phyloP scores from a whole-genome alignment of 1,140 invertebrate species.

The Panagrolaimus sp. region DNA sequence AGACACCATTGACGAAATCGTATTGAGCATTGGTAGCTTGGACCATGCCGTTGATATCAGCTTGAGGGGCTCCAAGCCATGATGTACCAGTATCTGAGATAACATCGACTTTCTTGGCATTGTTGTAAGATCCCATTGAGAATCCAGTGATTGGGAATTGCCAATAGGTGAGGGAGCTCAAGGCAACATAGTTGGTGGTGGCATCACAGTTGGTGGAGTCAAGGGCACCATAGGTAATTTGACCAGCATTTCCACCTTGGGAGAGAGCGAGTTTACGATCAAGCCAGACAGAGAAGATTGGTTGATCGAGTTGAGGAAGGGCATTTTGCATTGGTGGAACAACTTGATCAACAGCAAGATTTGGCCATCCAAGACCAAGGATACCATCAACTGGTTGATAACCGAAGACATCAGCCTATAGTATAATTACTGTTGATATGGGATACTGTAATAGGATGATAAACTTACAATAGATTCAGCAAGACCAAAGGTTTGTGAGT shows the following conservation, averaged over 20 bases:
- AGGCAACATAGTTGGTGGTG: conserved; percentile 27
- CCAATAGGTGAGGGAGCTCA: conserved; percentile 25
- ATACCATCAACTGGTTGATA: conserved; percentile 34
- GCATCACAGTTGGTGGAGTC: conserved; percentile 28
- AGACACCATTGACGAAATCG: conserved; percentile 21
- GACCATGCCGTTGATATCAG: conserved; percentile 21
- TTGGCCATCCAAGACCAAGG: conserved; percentile 38
- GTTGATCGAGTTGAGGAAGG: conserved; percentile 23
- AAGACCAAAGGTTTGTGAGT: conserved; percentile 37
- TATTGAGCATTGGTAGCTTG: conserved; percentile 19
- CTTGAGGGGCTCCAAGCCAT: conserved; percentile 19
- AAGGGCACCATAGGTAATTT: conserved; percentile 30
- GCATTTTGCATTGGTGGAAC: conserved; percentile 26
- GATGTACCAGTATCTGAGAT: conserved; percentile 34
- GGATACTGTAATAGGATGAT: too few relatives aligned
- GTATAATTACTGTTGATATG: too few relatives aligned
- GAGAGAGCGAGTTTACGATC: conserved; percentile 16
- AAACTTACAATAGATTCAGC: conserved; percentile 24
- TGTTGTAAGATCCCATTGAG: conserved; percentile 21
- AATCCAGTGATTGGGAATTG: conserved; percentile 28
- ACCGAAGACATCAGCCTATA: conserved; percentile 31
- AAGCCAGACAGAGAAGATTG: conserved; percentile 28
- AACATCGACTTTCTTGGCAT: background rate
- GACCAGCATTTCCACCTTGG: conserved; percentile 28
- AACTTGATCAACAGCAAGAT: conserved; percentile 29